phyloP scores from a whole-genome alignment of 1,140 invertebrate species.

The Muscidifurax raptorellus region DNA sequence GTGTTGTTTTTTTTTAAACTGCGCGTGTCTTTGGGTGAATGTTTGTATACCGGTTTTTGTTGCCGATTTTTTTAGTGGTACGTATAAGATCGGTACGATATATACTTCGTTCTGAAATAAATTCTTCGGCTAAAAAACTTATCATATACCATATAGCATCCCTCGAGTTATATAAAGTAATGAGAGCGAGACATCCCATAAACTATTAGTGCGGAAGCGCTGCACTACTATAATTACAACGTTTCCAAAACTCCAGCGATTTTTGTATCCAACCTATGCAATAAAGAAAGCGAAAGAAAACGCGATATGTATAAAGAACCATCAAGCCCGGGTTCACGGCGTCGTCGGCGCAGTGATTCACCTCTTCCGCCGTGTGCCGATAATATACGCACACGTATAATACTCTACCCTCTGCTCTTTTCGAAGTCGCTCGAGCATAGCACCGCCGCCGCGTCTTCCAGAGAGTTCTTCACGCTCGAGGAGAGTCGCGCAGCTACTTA shows the following conservation, averaged over 20 bases:
- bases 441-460: conserved; percentile 9
- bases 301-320: not conserved
- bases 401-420: not conserved
- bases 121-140: too few species aligned
- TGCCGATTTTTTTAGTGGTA: not conserved
- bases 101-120: too few species aligned
- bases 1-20: not conserved
- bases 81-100: too few species aligned
- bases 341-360: not conserved
- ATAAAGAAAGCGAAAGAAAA: not conserved
- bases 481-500: not conserved
- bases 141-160: too few species aligned
- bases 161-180: not conserved
- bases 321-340: not conserved
- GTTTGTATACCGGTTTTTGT: not conserved
- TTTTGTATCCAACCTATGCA: too few species aligned
- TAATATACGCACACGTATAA: not conserved
- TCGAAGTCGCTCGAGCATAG: conserved; percentile 4
- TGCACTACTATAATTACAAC: too few species aligned
- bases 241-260: too few species aligned
- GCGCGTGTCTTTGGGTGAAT: not conserved
- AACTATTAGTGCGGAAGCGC: too few species aligned
- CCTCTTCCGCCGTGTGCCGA: not conserved
- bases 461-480: conserved; percentile 1
- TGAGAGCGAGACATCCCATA: not conserved